A percentile compares a stretch with the other conserved stretches of the same genome.
Evolutionary conservation across 2,797 vertebrate species (phyloP).

Genomic region (Strix occidentalis): DNA sequence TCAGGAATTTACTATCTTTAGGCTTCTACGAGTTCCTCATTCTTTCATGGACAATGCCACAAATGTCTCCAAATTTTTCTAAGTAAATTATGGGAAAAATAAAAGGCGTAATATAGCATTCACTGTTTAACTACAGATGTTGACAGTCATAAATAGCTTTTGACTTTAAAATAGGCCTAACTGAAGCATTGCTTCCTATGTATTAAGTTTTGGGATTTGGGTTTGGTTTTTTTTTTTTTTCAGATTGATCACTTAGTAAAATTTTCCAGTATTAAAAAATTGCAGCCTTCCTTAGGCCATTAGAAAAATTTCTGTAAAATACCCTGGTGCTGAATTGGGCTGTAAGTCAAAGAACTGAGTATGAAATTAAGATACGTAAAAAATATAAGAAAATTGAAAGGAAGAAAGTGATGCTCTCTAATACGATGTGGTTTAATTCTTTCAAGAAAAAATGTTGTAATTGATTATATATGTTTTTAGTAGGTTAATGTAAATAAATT

Average conservation of each 20-base stretch:
- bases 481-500: neutral
- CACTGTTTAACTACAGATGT: neutral
- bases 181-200: neutral
- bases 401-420: neutral
- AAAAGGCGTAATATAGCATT: neutral
- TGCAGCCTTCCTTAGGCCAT: neutral
- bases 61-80: neutral
- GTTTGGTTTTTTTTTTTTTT: neutral
- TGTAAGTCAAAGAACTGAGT: neutral
- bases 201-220: neutral
- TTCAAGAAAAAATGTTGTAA: neutral
- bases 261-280: neutral
- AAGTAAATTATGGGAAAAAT: neutral
- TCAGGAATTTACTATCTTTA: neutral
- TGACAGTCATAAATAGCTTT: neutral
- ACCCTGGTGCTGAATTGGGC: neutral
- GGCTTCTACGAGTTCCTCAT: neutral
- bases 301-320: neutral
- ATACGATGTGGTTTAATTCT: neutral
- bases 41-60: neutral
- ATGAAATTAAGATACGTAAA: neutral
- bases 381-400: neutral
- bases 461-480: neutral
- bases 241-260: neutral
- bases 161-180: neutral